These are phyloP conservation scores for Limnephilus lunatus DNA, from an alignment of 2,888 invertebrate species.

Conservation along the genomic window DNA sequence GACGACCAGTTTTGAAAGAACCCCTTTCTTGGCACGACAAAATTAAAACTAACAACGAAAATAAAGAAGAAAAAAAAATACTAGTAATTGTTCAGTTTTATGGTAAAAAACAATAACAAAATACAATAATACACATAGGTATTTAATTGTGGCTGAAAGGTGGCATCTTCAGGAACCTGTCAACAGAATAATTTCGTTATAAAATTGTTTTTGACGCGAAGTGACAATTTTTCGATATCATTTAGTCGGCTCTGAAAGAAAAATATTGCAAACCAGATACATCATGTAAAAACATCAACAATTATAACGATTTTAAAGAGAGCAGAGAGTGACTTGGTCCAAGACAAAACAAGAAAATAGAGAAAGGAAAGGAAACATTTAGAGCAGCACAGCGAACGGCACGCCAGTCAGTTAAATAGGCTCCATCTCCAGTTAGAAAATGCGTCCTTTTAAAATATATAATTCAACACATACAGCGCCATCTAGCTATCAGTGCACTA, in stretches of 20 bases:
- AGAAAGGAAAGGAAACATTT: conserved; percentile 61
- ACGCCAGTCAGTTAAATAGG: conserved; percentile 63
- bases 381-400: conserved; percentile 68
- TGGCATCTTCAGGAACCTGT: not conserved
- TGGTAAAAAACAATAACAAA: too few species aligned
- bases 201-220: not conserved
- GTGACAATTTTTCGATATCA: not conserved
- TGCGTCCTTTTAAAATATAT: not conserved
- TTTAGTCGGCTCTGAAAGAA: not conserved
- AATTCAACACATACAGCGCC: not conserved
- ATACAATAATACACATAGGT: not conserved
- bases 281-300: not conserved
- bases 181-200: not conserved
- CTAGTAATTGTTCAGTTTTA: not conserved
- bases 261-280: not conserved
- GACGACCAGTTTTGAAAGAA: too few species aligned
- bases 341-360: conserved; percentile 48
- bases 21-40: not conserved
- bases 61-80: not conserved
- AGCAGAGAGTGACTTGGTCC: conserved; percentile 34
- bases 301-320: not conserved
- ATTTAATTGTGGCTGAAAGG: not conserved
- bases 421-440: conserved; percentile 15
- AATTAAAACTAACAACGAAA: not conserved
- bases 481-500: not conserved